Evolutionary conservation across 2,888 invertebrate genomes (phyloP), one percentile per base, ranked within the genome.

Genomic region (Rhingia campestris): DNA sequence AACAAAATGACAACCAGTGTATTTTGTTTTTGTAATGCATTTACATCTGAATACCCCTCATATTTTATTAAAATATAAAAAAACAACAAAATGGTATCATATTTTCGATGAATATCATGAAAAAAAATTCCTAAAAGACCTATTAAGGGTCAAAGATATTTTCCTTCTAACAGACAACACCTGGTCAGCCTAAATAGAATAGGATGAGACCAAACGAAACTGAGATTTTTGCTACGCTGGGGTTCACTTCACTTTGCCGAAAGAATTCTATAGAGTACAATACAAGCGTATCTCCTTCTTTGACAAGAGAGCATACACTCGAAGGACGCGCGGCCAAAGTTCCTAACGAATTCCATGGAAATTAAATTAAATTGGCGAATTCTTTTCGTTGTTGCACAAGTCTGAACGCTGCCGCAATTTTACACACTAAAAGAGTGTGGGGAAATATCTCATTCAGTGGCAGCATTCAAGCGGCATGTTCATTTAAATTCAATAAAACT

Each of bases 301-400:
- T 75, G 54, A 69, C 51, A 43, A 41, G 41, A 22, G 33, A 22
- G 22, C 22, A 22, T 22, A 22, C 22, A 22, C 22, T 6, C 32
- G 4, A 6, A 53, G 30, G 2, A 43, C 39, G 59, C 32, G 33
- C 49, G 33, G 12, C 37, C 4, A 53, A 64, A 54, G 22, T 74
- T 53, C 61, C 22, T 56, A 54, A 12, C 69, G 58, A 75, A 76
- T 81, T 70, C 59, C 61, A 61, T 43, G 61, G n/a, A 66, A 81
- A 76, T 72, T 66, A 66, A 76, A 72, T 81, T 66, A 76, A 81
- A 81, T 72, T 43, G 39, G 14, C 33, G 67, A 75, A 53, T 58
- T 30, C 59, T 41, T 51, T 49, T 33, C 6, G 30, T 32, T 39
- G 12, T 37, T 3, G 4, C 10, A 6, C 14, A 4, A n/a, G 12